phyloP scores from a whole-genome alignment of 2,797 vertebrate genomes.

The Anguilla megastoma region DNA sequence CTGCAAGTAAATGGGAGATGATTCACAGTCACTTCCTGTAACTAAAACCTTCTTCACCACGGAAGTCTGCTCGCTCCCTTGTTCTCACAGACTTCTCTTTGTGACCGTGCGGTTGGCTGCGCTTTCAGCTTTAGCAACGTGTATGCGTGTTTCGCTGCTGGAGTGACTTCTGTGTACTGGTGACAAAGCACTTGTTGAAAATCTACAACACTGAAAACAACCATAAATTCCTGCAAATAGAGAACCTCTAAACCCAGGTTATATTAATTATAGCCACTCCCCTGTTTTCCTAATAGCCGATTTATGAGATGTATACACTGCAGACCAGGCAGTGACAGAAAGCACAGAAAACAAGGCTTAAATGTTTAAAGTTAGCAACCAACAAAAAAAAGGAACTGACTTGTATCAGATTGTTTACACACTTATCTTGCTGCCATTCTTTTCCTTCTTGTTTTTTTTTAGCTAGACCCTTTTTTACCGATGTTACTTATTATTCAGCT shows the following conservation, averaged over 20 bases:
- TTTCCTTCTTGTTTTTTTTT: background rate
- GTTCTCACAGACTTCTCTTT: slow-evolving; percentile 18
- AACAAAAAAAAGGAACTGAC: background rate
- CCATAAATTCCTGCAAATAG: background rate
- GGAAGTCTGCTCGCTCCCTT: background rate
- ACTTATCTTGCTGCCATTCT: background rate
- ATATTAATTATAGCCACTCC: background rate
- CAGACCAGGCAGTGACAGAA: background rate
- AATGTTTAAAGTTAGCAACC: background rate
- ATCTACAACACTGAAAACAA: background rate
- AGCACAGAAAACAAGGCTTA: background rate
- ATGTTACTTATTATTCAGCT: background rate
- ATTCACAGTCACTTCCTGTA: slow-evolving; percentile 19
- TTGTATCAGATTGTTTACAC: background rate
- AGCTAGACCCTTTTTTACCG: background rate
- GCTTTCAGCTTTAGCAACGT: background rate
- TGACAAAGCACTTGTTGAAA: background rate
- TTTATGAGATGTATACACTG: background rate
- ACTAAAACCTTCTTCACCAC: slow-evolving; percentile 6
- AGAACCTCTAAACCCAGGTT: background rate
- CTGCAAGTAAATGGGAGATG: background rate
- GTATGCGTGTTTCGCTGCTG: background rate
- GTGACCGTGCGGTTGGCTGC: background rate
- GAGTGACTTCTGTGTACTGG: background rate
- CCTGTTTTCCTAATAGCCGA: background rate